phyloP scores from a whole-genome alignment of 1,140 invertebrate genomes.

The Holotrichia oblita region DNA sequence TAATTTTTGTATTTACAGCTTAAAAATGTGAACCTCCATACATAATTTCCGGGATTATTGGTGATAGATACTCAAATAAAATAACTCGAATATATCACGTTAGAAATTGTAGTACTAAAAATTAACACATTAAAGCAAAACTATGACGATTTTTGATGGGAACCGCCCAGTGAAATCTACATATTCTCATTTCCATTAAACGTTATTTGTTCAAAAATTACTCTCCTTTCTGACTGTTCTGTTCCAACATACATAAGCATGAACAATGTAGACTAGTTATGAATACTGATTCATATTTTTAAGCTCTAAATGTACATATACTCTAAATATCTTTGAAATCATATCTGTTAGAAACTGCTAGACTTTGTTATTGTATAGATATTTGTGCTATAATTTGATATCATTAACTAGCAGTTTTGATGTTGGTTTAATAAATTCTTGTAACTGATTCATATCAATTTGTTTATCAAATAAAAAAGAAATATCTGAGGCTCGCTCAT shows the following conservation, averaged over 20 bases:
- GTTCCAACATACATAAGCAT: too few relatives aligned
- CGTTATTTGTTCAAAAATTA: too few relatives aligned
- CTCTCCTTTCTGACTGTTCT: too few relatives aligned
- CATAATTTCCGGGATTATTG: too few relatives aligned
- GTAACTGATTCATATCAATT: slow-evolving; percentile 60
- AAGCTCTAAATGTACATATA: slow-evolving; percentile 17
- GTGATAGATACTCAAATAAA: too few relatives aligned
- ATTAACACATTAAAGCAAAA: too few relatives aligned
- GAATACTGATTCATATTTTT: background rate
- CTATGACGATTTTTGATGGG: too few relatives aligned
- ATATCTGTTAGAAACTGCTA: slow-evolving; percentile 52
- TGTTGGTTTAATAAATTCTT: slow-evolving; percentile 52
- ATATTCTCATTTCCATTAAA: too few relatives aligned
- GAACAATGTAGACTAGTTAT: background rate
- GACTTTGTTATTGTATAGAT: slow-evolving; percentile 42
- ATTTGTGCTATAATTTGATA: slow-evolving; percentile 46
- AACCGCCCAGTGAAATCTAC: too few relatives aligned
- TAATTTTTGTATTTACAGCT: slow-evolving; percentile 20
- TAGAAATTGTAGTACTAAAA: too few relatives aligned
- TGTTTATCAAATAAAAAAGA: slow-evolving; percentile 56
- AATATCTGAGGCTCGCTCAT: slow-evolving; percentile 46
- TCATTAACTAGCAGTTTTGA: slow-evolving; percentile 47
- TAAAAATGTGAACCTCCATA: background rate
- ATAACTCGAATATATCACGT: too few relatives aligned
- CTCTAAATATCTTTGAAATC: slow-evolving; percentile 42